Base-by-base conservation (phyloP, 2,888 invertebrate species). In the Shargacucullia verbasci region DNA sequence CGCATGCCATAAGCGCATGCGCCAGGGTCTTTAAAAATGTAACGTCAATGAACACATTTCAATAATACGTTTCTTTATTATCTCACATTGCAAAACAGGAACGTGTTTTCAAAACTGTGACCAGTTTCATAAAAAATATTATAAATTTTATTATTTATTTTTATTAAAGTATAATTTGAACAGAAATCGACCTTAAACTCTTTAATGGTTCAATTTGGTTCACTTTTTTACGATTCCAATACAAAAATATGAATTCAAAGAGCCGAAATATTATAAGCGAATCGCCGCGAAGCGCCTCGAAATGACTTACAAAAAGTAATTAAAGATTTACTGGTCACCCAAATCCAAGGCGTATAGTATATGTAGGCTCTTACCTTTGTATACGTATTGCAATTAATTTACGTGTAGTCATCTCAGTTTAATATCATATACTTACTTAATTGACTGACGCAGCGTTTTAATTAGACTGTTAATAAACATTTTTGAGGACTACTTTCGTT, bases 41-140 rank as follows among this genome's bases (percentile, higher is more conserved):
- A 48, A 48, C 11, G 1, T 12, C n/a, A 33, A 29, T 45, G 47
- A 53, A 37, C 14, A 11, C n/a, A 7, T 33, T 12, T 50, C 14
- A 27, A 37, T 39, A 20, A 25, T 8, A 27, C 34, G n/a, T 8
- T 47, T 8, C 11, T 43, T 50, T 57, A 63, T 34, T 25, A 34
- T 31, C 13, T 64, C 70, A 78, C 72, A 73, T 46, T 47, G n/a
- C n/a, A 9, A 56, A 39, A 6, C 43, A 40, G 35, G 59, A 66
- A 74, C 65, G 68, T 54, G 35, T 31, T 37, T 10, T 39, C 27
- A 45, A 59, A 74, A 70, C 52, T 48, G 49, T 35, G n/a, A 20
- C 20, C 20, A 20, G 20, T 20, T 20, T 20, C 20, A 20, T 20
- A 20, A 27, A 57, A 44, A 37, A 34, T 29, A 29, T 34, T 10